A percentile compares a stretch with the other conserved stretches of the same genome.
Conservation (phyloP, 2,113 vertebrate genomes). For the Panthera leo region DNA sequence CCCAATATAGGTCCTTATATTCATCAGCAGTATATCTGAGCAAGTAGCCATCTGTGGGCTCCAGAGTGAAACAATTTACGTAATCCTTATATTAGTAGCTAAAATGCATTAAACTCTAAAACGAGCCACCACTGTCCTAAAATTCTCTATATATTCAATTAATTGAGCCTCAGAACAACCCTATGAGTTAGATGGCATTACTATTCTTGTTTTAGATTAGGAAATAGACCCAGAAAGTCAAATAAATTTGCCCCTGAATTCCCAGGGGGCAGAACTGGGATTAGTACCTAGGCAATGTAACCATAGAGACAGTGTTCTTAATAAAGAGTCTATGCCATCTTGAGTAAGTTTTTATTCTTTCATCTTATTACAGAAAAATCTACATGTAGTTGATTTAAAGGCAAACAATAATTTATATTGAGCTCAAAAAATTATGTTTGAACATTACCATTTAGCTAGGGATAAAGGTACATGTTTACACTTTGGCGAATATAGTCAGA, state of each 20-base stretch:
- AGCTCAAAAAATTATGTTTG: neutral
- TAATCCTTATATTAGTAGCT: neutral
- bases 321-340: neutral
- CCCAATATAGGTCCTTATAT: neutral
- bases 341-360: neutral
- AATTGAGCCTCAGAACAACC: neutral
- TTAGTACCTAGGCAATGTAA: neutral
- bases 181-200: neutral
- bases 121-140: neutral
- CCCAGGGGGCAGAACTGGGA: neutral
- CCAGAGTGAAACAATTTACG: neutral
- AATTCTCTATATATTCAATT: neutral
- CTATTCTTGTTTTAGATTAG: neutral
- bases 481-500: neutral
- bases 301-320: neutral
- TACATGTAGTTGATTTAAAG: neutral
- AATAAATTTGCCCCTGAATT: neutral
- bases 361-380: neutral
- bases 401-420: neutral
- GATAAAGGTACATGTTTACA: neutral
- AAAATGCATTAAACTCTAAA: conserved; percentile 3
- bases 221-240: neutral
- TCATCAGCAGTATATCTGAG: neutral
- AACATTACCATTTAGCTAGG: neutral
- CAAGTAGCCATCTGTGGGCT: neutral